phyloP scores from a whole-genome alignment of 2,113 vertebrate species.

The Cyprinodon tularosa region DNA sequence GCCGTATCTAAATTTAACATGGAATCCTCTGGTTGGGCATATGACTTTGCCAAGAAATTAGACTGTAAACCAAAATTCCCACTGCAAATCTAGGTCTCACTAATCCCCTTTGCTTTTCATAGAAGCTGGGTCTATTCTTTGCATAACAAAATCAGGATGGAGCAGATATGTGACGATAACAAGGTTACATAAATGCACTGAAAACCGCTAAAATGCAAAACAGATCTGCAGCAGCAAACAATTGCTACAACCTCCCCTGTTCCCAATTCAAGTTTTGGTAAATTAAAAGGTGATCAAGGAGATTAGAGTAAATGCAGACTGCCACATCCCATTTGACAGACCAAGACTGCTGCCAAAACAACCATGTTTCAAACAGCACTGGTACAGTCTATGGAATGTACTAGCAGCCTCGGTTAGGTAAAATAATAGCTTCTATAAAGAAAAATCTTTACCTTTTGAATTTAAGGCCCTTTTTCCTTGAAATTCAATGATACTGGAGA shows the following conservation, averaged over 20 bases:
- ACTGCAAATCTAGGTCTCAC: slow-evolving; percentile 3
- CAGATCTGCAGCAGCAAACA: not conserved
- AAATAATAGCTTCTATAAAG: not conserved
- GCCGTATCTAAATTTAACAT: slow-evolving; percentile 9
- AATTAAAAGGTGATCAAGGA: slow-evolving; percentile 69
- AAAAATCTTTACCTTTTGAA: not conserved
- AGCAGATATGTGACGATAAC: slow-evolving; percentile 10
- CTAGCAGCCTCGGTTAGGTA: not conserved
- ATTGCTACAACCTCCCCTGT: slow-evolving; percentile 12
- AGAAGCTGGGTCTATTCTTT: not conserved
- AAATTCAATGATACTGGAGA: not conserved
- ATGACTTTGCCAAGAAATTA: slow-evolving; percentile 12
- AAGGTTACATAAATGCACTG: slow-evolving; percentile 8
- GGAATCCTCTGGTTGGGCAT: not conserved
- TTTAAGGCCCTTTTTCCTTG: not conserved
- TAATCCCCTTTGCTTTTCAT: slow-evolving; percentile 1
- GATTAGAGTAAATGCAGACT: slow-evolving; percentile 58
- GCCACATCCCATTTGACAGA: slow-evolving; percentile 41
- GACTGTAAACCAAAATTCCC: slow-evolving; percentile 1
- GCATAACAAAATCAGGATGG: not conserved
- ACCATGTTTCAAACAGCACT: slow-evolving; percentile 22
- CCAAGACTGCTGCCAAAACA: slow-evolving; percentile 15
- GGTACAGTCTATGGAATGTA: not conserved
- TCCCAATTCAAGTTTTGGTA: slow-evolving; percentile 47
- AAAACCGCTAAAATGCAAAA: not conserved